Conservation (phyloP, 2,113 vertebrate species). For the Thamnophis sirtalis region DNA sequence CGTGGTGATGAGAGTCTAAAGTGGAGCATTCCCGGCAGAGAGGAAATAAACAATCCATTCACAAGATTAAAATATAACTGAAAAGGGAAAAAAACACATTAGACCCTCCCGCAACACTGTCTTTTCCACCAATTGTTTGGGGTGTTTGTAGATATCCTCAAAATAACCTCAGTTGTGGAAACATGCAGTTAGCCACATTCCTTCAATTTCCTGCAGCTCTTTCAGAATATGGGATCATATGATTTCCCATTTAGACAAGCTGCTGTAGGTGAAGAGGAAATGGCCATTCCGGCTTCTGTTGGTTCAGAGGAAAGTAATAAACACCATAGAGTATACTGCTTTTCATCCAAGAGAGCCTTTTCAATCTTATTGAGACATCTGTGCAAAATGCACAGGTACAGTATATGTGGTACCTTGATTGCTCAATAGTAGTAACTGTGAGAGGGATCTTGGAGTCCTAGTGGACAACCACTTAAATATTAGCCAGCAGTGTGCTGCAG, state of each 20-base stretch:
- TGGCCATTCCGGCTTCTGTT: background rate
- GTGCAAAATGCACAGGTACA: too few species aligned
- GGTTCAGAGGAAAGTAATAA: background rate
- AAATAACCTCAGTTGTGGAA: background rate
- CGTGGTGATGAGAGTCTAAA: background rate
- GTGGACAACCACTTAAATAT: too few species aligned
- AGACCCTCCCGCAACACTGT: background rate
- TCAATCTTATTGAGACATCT: background rate
- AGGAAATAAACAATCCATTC: slow-evolving; percentile 14
- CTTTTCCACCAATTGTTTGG: slow-evolving; percentile 32
- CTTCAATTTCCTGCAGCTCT: slow-evolving; percentile 1
- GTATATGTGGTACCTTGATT: too few species aligned
- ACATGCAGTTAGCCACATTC: background rate
- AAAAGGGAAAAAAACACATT: background rate
- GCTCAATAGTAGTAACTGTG: too few species aligned
- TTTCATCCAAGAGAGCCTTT: background rate
- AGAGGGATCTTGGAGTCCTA: too few species aligned
- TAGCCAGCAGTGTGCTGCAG: too few species aligned
- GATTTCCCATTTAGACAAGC: slow-evolving; percentile 7
- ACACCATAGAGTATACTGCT: background rate
- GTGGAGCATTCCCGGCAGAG: background rate
- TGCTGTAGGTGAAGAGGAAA: background rate
- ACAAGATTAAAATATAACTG: background rate
- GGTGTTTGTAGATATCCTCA: background rate
- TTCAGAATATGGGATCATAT: background rate